Conservation (phyloP, 37 sponge, comb jelly and placozoan species). For the Hormiphora californensis region DNA sequence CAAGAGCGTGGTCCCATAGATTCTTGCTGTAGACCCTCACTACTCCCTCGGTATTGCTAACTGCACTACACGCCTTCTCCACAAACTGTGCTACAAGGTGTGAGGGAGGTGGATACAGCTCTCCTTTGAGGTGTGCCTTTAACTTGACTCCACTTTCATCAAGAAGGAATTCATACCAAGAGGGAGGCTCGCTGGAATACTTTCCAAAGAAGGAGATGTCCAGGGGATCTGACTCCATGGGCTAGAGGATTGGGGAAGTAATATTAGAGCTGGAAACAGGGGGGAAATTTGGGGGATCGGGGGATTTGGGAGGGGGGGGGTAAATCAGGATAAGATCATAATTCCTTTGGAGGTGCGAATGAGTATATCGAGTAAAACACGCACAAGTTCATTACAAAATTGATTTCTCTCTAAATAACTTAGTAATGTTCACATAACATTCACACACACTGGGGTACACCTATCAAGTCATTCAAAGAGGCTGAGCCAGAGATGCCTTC, state of each 20-base stretch:
- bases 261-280: no score
- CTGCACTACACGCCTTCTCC: neutral
- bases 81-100: neutral
- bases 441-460: neutral
- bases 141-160: constrained; percentile 15
- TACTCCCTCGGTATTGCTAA: constrained; percentile 33
- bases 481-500: neutral
- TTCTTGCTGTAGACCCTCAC: neutral
- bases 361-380: no score
- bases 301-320: no score
- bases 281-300: no score
- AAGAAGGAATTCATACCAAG: constrained; percentile 37
- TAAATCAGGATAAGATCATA: no score
- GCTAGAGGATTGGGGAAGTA: no score
- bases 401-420: neutral
- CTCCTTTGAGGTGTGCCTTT: neutral
- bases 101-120: neutral
- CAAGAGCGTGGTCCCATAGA: neutral
- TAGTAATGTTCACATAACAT: neutral
- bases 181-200: constrained; percentile 14
- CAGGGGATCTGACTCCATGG: no score
- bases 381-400: no score
- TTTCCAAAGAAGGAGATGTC: constrained; percentile 24
- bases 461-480: neutral
- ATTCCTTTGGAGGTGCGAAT: no score